Evolutionary conservation across 2,888 invertebrate species (phyloP).

Genomic region (Cacoxenus indagator): DNA sequence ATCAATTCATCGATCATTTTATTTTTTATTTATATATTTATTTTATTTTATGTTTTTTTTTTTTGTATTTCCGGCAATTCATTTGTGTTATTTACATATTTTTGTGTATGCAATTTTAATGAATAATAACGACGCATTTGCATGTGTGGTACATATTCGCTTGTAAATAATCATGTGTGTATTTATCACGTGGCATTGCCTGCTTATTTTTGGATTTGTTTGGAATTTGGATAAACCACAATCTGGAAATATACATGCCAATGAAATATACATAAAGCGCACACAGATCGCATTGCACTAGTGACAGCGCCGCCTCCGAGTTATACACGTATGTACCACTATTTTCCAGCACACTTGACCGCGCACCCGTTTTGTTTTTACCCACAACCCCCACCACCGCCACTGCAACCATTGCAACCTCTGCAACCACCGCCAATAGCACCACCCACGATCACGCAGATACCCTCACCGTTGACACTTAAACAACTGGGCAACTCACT

Average conservation of each 20-base stretch:
- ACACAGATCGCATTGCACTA: conserved; percentile 76
- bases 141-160: conserved; percentile 40
- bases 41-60: too few species aligned
- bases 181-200: conserved; percentile 29
- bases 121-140: conserved; percentile 11
- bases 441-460: conserved; percentile 60
- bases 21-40: conserved; percentile 31
- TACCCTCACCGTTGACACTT: conserved; percentile 68
- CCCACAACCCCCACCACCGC: conserved; percentile 70
- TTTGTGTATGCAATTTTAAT: not conserved
- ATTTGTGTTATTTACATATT: conserved; percentile 32
- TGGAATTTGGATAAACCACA: conserved; percentile 38
- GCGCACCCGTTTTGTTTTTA: conserved; percentile 72
- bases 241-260: conserved; percentile 40
- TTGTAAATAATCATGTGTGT: conserved; percentile 45
- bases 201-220: conserved; percentile 35
- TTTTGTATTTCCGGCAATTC: conserved; percentile 52
- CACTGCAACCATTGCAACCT: conserved; percentile 56
- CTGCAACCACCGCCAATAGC: conserved; percentile 44
- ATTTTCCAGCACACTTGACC: conserved; percentile 74
- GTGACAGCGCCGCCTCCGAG: conserved; percentile 76
- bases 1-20: conserved; percentile 49
- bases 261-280: conserved; percentile 26
- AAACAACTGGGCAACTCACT: conserved; percentile 67
- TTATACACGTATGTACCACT: conserved; percentile 76